Conservation (phyloP, 1,140 invertebrate genomes). For the Cataglyphis hispanica region DNA sequence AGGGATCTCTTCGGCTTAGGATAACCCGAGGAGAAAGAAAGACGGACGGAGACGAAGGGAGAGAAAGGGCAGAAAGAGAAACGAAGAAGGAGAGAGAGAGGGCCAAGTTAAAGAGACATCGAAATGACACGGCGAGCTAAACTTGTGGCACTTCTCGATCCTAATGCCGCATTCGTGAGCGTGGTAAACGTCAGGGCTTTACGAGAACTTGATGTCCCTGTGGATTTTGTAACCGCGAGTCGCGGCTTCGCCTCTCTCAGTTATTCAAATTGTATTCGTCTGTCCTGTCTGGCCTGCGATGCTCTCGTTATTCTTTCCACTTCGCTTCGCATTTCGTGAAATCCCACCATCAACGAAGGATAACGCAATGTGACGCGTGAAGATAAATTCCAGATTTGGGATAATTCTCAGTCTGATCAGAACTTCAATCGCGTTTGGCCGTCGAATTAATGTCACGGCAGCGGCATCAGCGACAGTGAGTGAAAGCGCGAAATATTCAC, state of each 20-base stretch:
- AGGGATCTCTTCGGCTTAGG: slow-evolving; percentile 31
- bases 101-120: slow-evolving; percentile 80
- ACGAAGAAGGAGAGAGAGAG: slow-evolving; percentile 17
- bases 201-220: slow-evolving; percentile 78
- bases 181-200: slow-evolving; percentile 77
- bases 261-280: slow-evolving; percentile 80
- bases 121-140: slow-evolving; percentile 83
- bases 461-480: slow-evolving; percentile 18
- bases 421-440: slow-evolving; percentile 41
- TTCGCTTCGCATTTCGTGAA: slow-evolving; percentile 39
- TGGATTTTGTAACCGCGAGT: slow-evolving; percentile 78
- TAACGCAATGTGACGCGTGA: slow-evolving; percentile 28
- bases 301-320: slow-evolving; percentile 31
- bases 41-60: slow-evolving; percentile 45
- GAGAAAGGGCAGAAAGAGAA: slow-evolving; percentile 30
- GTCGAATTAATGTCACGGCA: slow-evolving; percentile 45
- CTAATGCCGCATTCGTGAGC: slow-evolving; percentile 76
- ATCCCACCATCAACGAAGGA: slow-evolving; percentile 37
- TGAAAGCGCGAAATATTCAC: slow-evolving; percentile 39
- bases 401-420: slow-evolving; percentile 47
- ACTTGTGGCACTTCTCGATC: slow-evolving; percentile 83
- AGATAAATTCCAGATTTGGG: slow-evolving; percentile 51
- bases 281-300: slow-evolving; percentile 61
- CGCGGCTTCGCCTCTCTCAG: slow-evolving; percentile 72
- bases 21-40: slow-evolving; percentile 55